Evolutionary conservation across 2,113 vertebrate species (phyloP).

Genomic region (Pogona vitticeps): DNA sequence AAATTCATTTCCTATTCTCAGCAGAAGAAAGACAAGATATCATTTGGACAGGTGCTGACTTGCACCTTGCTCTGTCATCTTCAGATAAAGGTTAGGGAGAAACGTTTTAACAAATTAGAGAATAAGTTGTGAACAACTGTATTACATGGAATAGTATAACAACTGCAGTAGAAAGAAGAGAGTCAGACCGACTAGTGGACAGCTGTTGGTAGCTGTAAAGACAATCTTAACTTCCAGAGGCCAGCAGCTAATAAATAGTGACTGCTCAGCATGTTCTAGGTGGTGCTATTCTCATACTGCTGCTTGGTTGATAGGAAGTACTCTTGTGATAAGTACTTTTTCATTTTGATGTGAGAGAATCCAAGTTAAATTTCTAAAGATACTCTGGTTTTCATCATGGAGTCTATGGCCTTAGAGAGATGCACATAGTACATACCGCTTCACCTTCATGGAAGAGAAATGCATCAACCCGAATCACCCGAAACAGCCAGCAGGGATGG

Average conservation of each 20-base stretch:
- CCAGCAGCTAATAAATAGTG: background rate
- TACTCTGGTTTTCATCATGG: background rate
- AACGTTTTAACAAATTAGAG: background rate
- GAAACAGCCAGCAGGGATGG: no score
- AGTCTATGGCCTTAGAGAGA: background rate
- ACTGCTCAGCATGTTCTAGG: background rate
- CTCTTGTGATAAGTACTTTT: background rate
- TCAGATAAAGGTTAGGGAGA: background rate
- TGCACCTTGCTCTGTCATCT: background rate
- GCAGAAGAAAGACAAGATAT: background rate
- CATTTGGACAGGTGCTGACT: background rate
- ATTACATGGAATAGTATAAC: background rate
- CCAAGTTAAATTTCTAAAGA: background rate
- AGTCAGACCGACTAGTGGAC: background rate
- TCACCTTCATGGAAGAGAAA: no score
- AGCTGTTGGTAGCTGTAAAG: background rate
- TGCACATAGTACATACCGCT: background rate
- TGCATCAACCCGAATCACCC: no score
- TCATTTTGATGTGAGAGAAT: background rate
- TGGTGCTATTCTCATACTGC: background rate
- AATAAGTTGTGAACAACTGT: background rate
- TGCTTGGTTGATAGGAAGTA: background rate
- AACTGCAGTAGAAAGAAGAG: background rate
- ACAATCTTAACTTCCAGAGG: background rate
- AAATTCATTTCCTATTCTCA: background rate